Percentiles rank a stretch among this genome's conserved stretches.
These are phyloP conservation scores for Sinocyclocheilus rhinocerous DNA, from an alignment of 2,113 vertebrate species.

Conservation along the genomic window DNA sequence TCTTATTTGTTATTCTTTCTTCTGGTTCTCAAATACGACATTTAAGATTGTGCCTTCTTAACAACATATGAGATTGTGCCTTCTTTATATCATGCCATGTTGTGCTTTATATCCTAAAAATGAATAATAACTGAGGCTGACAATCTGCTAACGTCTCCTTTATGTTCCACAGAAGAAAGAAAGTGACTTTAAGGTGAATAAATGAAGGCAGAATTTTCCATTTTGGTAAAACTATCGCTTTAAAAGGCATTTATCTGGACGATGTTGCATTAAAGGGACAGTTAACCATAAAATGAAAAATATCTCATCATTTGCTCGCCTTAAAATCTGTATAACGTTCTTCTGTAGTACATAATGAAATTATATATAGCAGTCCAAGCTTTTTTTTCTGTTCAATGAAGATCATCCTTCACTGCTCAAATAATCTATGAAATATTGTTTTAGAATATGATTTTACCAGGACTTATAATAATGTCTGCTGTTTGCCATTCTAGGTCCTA, in stretches of 20 bases:
- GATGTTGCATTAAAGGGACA: background rate
- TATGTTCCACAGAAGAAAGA: background rate
- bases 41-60: background rate
- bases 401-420: background rate
- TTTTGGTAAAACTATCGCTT: background rate
- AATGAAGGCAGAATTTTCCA: background rate
- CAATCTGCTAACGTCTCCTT: background rate
- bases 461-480: background rate
- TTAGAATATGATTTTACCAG: background rate
- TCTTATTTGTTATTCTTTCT: background rate
- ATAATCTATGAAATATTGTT: background rate
- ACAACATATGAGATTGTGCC: background rate
- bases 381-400: background rate
- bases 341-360: background rate
- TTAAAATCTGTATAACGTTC: background rate
- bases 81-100: background rate
- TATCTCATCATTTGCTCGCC: background rate
- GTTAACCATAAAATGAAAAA: background rate
- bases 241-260: background rate
- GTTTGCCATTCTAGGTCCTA: slow-evolving; percentile 76
- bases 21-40: background rate
- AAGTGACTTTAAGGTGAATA: background rate
- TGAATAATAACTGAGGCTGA: background rate
- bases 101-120: background rate
- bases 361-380: background rate